Evolutionary conservation across 2,797 vertebrate species (phyloP).

Genomic region (Hoplostethus mediterraneus): DNA sequence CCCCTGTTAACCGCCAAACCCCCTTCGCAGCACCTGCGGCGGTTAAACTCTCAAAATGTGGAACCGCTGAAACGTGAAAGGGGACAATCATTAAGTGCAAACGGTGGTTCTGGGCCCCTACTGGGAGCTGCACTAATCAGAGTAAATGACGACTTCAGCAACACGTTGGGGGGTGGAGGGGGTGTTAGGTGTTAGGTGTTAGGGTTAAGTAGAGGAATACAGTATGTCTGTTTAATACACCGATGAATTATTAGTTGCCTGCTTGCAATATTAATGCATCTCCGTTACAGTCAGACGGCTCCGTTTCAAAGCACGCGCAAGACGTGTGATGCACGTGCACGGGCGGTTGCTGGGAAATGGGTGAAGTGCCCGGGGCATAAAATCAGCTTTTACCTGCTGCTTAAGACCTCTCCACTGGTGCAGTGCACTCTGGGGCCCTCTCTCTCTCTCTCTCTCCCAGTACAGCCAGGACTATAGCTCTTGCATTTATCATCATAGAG

Average conservation of each 20-base stretch:
- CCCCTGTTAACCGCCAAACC: not conserved
- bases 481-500: conserved; percentile 13
- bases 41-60: conserved; percentile 19
- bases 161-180: conserved; percentile 28
- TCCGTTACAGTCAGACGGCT: conserved; percentile 29
- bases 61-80: conserved; percentile 34
- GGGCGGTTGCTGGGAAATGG: conserved; percentile 2
- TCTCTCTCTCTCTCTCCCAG: not conserved
- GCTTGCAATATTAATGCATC: conserved; percentile 30
- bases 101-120: conserved; percentile 20
- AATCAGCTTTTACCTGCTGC: conserved; percentile 24
- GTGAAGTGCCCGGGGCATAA: conserved; percentile 7
- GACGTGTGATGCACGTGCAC: conserved; percentile 15
- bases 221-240: conserved; percentile 39
- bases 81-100: conserved; percentile 54
- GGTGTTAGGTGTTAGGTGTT: not conserved
- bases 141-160: conserved; percentile 59
- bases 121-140: conserved; percentile 53
- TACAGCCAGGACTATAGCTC: not conserved
- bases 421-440: not conserved
- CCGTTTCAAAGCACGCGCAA: conserved; percentile 20
- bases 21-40: not conserved
- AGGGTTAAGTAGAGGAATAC: conserved; percentile 30
- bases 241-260: conserved; percentile 43
- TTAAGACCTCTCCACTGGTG: not conserved